Evolutionary conservation across 2,888 invertebrate species (phyloP), one percentile per base, ranked within the genome.

Genomic region (Nemotelus pantherinus): DNA sequence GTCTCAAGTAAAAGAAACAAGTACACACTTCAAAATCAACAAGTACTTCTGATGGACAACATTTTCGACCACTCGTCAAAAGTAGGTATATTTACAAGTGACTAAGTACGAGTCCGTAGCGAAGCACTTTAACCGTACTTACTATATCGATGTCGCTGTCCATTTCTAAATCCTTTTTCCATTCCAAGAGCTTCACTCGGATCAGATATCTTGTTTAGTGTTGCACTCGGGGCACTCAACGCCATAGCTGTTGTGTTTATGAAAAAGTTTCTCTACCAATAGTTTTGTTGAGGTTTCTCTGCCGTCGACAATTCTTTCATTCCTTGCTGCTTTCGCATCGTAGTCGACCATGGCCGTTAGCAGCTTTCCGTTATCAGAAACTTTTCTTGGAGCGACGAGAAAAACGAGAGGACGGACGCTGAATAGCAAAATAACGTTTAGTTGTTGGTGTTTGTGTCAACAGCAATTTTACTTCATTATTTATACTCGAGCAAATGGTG

Each of bases 391-490:
- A 63, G 41, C 41, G 43, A 43, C 63, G 43, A 63, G 5, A 9
- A 67, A 2, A 48, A 67, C 3, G 50, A 48, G 55, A 53, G 55
- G 60, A 60, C 43, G 60, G 39, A 41, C 43, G 45, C 9, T 53
- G 44, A 75, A 64, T 43, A 76, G 65, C 10, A 64, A 76, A 76
- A 55, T 55, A 76, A 45, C 67, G 41, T 76, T 70, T 79, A 53
- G 77, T 77, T 70, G 74, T 70, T 79, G 79, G 77, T 75, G 77
- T 79, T 77, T 77, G 79, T 79, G 79, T 79, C 79, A 77, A 79
- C 77, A 79, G 70, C 79, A 79, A 79, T 79, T 79, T n/a, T 79
- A 79, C 79, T 77, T 79, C 79, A 79, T 79, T 79, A 79, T 79
- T 77, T 79, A 72, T 77, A 77, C 79, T 79, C 77, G 77, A 77